Evolutionary conservation across 2,888 invertebrate species (phyloP).

Genomic region (Apocheima hispidaria): DNA sequence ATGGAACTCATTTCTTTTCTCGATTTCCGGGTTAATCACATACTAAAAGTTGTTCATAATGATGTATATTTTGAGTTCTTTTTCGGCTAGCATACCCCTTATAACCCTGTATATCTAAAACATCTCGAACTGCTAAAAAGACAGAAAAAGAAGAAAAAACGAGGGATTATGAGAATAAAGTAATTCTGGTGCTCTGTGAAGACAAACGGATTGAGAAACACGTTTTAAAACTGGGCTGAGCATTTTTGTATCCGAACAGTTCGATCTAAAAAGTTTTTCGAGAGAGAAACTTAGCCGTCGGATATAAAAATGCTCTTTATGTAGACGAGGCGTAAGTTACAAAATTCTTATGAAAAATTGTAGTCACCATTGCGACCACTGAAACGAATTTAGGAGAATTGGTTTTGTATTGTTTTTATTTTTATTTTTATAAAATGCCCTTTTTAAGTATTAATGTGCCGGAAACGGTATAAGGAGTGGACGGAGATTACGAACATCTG

Average conservation of each 20-base stretch:
- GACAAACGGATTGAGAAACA: background rate
- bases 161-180: no score
- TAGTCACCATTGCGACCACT: slow-evolving; percentile 27
- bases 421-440: slow-evolving; percentile 31
- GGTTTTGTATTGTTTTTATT: slow-evolving; percentile 31
- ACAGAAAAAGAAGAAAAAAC: no score
- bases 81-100: no score
- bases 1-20: no score
- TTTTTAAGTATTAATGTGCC: slow-evolving; percentile 39
- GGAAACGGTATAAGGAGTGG: slow-evolving; percentile 1
- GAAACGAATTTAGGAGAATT: slow-evolving; percentile 33
- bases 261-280: background rate
- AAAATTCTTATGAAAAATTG: slow-evolving; percentile 25
- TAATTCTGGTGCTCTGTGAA: background rate
- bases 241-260: background rate
- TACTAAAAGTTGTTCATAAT: no score
- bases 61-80: no score
- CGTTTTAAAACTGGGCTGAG: background rate
- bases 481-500: background rate
- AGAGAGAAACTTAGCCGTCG: background rate
- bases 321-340: slow-evolving; percentile 2
- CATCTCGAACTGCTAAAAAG: no score
- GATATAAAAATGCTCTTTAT: background rate
- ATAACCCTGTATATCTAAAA: no score
- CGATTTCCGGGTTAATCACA: no score